Evolutionary conservation across 2,113 vertebrate genomes (phyloP), one percentile per base, ranked within the genome.

Genomic region (Albula goreensis): DNA sequence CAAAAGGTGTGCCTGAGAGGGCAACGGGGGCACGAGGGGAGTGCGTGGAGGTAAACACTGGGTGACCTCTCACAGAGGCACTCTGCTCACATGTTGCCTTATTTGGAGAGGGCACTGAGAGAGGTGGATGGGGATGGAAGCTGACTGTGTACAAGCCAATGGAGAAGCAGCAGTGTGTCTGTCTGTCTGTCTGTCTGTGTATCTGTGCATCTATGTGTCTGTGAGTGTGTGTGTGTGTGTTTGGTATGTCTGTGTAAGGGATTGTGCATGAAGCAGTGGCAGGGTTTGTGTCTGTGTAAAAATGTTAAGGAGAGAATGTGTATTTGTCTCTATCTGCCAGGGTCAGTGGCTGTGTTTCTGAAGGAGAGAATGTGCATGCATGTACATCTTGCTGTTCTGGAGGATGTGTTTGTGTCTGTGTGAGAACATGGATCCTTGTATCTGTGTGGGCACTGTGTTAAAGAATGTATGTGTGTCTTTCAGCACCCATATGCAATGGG

Each of bases 51-150:
- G 91, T 95, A 94, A 95, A 95, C 93, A 94, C 51, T 60, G 84
- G 82, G 60, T 91, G 90, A 91, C 91, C 91, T 90, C 91, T 12
- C 10, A 89, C 83, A 89, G 90, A 93, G 91, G 94, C 94, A 94
- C 92, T 96, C 93, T 91, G 89, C 91, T 89, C 90, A 91, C 91
- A 93, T 86, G 90, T 95, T 94, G 93, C 95, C 95, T 95, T 96
- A 95, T 96, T 95, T 87, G 90, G 94, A 92, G 93, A 88, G 89
- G 77, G 90, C 93, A 92, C 90, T 85, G 88, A 86, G 86, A 90
- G 85, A 78, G 87, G 80, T 86, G 86, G 89, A 78, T 52, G 4
- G 60, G 85, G 86, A 1, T 50, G 85, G 70, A 31, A n/a, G 22
- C 70, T 10, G n/a, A 31, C n/a, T 74, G 31, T 74, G 22, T 31